phyloP scores from a whole-genome alignment of 2,888 invertebrate genomes.

The Erebia epiphron region DNA sequence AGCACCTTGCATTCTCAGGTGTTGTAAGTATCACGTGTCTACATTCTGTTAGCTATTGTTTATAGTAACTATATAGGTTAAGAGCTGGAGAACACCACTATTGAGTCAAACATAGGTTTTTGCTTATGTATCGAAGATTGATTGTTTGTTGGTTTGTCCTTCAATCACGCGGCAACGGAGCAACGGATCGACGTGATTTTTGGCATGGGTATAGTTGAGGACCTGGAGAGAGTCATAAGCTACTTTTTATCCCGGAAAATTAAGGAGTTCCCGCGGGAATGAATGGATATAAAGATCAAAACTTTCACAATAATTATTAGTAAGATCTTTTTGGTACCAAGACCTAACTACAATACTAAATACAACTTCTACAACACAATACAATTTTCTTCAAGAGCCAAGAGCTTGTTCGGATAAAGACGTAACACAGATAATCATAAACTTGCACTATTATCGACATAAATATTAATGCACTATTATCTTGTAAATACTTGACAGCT shows the following conservation, averaged over 20 bases:
- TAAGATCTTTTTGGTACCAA: neutral
- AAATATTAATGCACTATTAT: conserved; percentile 30
- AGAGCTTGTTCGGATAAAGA: neutral
- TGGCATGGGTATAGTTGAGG: too few species aligned
- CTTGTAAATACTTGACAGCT: conserved; percentile 32
- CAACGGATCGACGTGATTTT: too few species aligned
- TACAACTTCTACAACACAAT: too few species aligned
- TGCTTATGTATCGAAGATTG: too few species aligned
- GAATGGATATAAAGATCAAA: neutral
- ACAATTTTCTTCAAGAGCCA: neutral
- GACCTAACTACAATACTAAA: too few species aligned
- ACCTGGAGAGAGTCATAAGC: too few species aligned
- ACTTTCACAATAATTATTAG: neutral
- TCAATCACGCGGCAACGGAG: too few species aligned
- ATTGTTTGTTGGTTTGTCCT: too few species aligned
- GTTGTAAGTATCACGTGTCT: conserved; percentile 43
- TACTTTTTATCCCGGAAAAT: too few species aligned
- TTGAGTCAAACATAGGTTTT: neutral
- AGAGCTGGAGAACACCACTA: neutral
- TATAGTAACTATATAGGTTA: conserved; percentile 22
- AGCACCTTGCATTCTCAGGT: conserved; percentile 62
- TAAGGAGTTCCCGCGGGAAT: too few species aligned
- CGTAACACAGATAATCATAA: neutral
- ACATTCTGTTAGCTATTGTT: conserved; percentile 23
- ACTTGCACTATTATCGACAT: conserved; percentile 26